Conservation (phyloP, 1,140 invertebrate species). For the Sminthurinus signatus region DNA sequence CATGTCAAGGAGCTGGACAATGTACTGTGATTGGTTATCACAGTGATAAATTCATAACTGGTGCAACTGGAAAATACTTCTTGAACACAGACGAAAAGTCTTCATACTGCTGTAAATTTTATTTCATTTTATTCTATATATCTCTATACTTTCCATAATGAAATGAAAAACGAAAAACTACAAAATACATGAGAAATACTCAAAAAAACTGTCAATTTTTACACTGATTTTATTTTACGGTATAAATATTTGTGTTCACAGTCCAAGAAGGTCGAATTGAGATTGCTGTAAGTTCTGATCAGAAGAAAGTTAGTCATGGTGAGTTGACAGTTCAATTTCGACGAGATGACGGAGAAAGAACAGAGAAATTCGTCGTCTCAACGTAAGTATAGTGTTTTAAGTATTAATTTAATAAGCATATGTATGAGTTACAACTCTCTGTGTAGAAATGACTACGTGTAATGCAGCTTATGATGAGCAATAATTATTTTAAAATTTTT, state of each 20-base stretch:
- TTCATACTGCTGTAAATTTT: background rate
- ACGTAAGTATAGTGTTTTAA: too few species aligned
- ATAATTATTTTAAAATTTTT: background rate
- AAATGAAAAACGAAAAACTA: too few species aligned
- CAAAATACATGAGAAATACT: too few species aligned
- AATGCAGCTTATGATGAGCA: background rate
- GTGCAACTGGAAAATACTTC: background rate
- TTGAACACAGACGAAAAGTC: background rate
- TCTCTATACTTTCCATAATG: too few species aligned
- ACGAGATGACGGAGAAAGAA: background rate
- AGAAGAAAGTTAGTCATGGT: background rate
- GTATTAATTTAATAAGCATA: background rate
- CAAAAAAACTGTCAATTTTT: too few species aligned
- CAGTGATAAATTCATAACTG: background rate
- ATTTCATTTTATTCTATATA: too few species aligned
- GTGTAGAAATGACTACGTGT: background rate
- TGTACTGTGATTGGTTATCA: slow-evolving; percentile 16
- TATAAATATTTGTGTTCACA: background rate
- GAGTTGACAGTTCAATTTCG: background rate
- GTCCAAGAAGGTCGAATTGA: background rate
- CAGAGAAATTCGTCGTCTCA: slow-evolving; percentile 7
- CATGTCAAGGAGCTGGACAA: background rate
- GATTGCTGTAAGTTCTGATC: background rate
- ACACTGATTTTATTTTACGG: too few species aligned
- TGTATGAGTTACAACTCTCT: too few species aligned